Conservation (phyloP, 2,888 invertebrate species). For the Linnaemya tessellans region DNA sequence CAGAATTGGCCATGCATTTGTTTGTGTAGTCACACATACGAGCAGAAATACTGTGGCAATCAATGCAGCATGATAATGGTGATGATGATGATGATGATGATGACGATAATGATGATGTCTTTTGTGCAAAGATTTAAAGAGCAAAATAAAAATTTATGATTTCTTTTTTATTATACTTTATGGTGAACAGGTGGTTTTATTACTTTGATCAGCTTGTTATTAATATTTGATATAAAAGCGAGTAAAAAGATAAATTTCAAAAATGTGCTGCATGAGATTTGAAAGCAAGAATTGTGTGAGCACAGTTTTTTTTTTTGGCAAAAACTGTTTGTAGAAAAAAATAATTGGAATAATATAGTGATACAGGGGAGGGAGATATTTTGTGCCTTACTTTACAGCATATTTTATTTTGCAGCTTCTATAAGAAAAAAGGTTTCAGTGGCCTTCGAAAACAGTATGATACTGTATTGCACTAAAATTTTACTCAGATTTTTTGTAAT, state of each 20-base stretch:
- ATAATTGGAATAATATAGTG: too few species aligned
- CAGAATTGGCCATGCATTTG: background rate
- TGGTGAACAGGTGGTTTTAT: conserved; percentile 48
- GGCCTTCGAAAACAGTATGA: too few species aligned
- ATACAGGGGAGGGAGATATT: too few species aligned
- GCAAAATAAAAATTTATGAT: conserved; percentile 31
- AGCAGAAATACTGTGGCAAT: background rate
- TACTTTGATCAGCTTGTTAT: conserved; percentile 13
- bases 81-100: background rate
- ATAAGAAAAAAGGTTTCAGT: too few species aligned
- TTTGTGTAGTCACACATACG: conserved; percentile 11
- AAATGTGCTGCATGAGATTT: background rate
- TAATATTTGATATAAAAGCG: background rate
- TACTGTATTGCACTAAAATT: too few species aligned
- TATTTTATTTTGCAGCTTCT: too few species aligned
- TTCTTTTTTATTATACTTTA: conserved; percentile 29
- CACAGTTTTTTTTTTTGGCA: too few species aligned
- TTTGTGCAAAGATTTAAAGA: conserved; percentile 16
- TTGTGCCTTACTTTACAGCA: too few species aligned
- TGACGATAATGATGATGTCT: background rate
- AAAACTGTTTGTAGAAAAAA: too few species aligned
- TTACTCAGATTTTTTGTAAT: too few species aligned
- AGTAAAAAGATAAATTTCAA: conserved; percentile 1
- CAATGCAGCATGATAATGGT: background rate
- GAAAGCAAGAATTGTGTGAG: background rate